Evolutionary conservation across 2,888 invertebrate species (phyloP).

Genomic region (Melanophora roralis): DNA sequence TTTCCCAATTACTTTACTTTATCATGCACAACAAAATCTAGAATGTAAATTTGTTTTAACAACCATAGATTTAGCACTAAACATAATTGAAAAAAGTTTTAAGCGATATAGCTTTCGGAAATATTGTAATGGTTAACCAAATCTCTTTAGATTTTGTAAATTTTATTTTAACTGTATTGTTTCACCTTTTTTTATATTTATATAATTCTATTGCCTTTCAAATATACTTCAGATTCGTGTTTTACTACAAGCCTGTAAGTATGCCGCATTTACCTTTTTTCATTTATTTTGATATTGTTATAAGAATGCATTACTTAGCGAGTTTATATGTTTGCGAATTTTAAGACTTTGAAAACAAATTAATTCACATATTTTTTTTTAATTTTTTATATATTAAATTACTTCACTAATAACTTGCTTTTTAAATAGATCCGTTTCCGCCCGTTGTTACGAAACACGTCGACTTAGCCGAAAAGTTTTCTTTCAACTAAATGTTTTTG

Average conservation of each 20-base stretch:
- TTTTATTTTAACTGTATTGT: background rate
- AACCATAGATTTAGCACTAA: slow-evolving; percentile 1
- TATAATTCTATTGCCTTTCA: slow-evolving; percentile 12
- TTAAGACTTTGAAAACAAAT: slow-evolving; percentile 13
- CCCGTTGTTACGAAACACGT: slow-evolving; percentile 71
- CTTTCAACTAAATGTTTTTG: slow-evolving; percentile 76
- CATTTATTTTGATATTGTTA: slow-evolving; percentile 26
- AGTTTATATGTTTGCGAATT: background rate
- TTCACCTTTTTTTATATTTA: background rate
- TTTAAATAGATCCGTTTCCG: slow-evolving; percentile 65
- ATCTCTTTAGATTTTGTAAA: no score
- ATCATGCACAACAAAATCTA: slow-evolving; percentile 7
- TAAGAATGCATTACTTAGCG: background rate
- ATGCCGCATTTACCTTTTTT: slow-evolving; percentile 23
- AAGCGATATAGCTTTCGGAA: slow-evolving; percentile 11
- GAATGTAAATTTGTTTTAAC: slow-evolving; percentile 43
- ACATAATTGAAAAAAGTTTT: background rate
- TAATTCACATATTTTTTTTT: slow-evolving; percentile 16
- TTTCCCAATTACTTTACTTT: slow-evolving; percentile 2
- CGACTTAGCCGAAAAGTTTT: slow-evolving; percentile 75
- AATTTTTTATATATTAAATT: background rate
- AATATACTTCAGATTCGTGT: slow-evolving; percentile 21
- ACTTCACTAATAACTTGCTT: background rate
- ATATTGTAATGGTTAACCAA: no score
- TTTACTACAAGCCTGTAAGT: slow-evolving; percentile 28